Percentiles rank a stretch among this genome's conserved stretches.
Evolutionary conservation across 2,113 vertebrate species (phyloP).

Genomic region (Panthera leo): DNA sequence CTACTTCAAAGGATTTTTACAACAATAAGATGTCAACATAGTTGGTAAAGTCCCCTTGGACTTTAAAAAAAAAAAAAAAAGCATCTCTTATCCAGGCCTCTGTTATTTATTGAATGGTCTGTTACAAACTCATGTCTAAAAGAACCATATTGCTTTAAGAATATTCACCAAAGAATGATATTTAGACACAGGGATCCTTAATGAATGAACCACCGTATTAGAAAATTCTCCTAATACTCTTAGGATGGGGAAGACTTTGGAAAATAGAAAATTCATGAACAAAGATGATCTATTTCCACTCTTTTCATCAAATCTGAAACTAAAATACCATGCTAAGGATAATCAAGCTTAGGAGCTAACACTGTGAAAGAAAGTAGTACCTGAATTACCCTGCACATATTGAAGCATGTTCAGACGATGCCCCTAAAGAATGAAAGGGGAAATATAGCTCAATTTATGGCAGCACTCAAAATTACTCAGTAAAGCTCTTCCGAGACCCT

Average conservation of each 20-base stretch:
- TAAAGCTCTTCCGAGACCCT: slow-evolving; percentile 24
- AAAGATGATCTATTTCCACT: background rate
- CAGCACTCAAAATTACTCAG: slow-evolving; percentile 9
- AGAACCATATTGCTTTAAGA: background rate
- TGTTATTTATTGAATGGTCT: background rate
- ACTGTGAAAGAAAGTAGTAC: background rate
- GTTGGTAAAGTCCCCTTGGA: background rate
- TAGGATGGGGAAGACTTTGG: background rate
- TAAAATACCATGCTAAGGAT: background rate
- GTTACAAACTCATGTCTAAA: background rate
- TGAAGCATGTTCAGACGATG: background rate
- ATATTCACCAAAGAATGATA: background rate
- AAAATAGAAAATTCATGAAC: slow-evolving; percentile 15
- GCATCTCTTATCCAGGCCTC: background rate
- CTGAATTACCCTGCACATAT: background rate
- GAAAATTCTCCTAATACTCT: background rate
- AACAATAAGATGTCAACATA: background rate
- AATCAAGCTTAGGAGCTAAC: background rate
- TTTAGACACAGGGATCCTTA: background rate
- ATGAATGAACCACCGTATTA: background rate
- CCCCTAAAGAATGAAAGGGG: background rate
- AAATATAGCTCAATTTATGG: background rate
- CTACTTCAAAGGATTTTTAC: background rate
- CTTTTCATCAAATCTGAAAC: background rate
- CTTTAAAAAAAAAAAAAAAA: background rate